Evolutionary conservation across 2,888 invertebrate species (phyloP), one percentile per base, ranked within the genome.

Genomic region (Cheilosia urbana): DNA sequence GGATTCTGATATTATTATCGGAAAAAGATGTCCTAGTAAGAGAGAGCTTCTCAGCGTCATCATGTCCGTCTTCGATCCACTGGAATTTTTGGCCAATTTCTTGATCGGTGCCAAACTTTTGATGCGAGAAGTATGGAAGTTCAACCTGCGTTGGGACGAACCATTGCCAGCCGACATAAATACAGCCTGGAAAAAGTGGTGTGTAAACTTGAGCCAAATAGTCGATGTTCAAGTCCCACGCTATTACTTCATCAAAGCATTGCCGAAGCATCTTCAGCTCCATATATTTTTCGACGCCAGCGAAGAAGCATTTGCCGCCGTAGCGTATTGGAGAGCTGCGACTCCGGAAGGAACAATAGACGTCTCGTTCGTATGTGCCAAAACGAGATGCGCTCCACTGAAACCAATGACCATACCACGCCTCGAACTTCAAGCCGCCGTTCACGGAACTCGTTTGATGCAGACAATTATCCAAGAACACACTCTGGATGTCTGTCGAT

Each of bases 251-350:
- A 1, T 19, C 9, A 42, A 53, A 13, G 51, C 17, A 0, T 6
- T 15, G 19, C 68, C 71, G 27, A 57, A 27, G 11, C 11, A 69
- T 6, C 4, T 63, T 15, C 63, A 78, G 37, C 49, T 78, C 5
- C 73, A 21, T 2, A 21, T 21, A 2, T 21, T 21, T 21, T 1
- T 21, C 21, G 21, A 21, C 2, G 21, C 21, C 7, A 76, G 80
- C 19, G 58, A 79, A 42, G 40, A 83, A 5, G 88, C 88, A 2
- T 82, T 78, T 45, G 78, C 82, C 13, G 76, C 87, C 40, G 87
- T 77, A 24, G 76, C 69, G 21, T 87, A 72, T 62, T 73, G 71
- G 42, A 76, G 72, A 24, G 49, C 27, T 49, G 11, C 34, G 17
- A 42, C 79, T 19, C 2, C 9, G 21, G 63, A 82, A 24, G 5